Evolutionary conservation across 2,797 vertebrate species (phyloP).

Genomic region (Buphagus erythrorhynchus): DNA sequence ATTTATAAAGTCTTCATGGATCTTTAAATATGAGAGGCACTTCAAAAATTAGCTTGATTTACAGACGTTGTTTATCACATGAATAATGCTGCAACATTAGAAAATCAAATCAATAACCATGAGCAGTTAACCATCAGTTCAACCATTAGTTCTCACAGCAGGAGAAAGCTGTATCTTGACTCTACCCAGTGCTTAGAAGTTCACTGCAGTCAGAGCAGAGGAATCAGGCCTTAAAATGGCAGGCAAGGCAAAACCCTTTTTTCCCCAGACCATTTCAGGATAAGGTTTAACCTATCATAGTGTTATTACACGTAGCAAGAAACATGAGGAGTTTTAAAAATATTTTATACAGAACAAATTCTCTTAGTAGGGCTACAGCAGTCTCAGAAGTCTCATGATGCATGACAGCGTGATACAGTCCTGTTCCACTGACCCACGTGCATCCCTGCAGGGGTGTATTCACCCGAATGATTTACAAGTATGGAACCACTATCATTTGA

Average conservation of each 20-base stretch:
- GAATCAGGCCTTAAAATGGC: not conserved
- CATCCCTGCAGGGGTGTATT: not conserved
- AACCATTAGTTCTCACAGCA: not conserved
- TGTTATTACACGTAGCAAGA: not conserved
- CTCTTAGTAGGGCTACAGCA: not conserved
- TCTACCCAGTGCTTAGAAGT: not conserved
- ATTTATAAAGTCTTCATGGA: constrained; percentile 32
- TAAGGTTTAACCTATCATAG: not conserved
- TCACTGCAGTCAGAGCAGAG: not conserved
- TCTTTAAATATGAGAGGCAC: constrained; percentile 13
- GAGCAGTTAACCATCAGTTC: not conserved
- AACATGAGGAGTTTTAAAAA: not conserved
- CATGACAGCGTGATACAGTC: not conserved
- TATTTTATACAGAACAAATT: not conserved
- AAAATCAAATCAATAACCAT: not conserved
- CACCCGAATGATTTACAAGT: not conserved
- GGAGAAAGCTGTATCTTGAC: not conserved
- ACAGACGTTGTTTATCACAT: not conserved
- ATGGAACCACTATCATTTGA: not conserved
- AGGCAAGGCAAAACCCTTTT: not conserved
- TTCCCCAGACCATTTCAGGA: not conserved
- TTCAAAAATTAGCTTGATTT: constrained; percentile 27
- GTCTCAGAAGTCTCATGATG: not conserved
- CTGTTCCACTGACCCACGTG: not conserved
- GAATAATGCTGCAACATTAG: not conserved